Conservation (phyloP, 2,113 vertebrate species). For the Irena cyanogastra region DNA sequence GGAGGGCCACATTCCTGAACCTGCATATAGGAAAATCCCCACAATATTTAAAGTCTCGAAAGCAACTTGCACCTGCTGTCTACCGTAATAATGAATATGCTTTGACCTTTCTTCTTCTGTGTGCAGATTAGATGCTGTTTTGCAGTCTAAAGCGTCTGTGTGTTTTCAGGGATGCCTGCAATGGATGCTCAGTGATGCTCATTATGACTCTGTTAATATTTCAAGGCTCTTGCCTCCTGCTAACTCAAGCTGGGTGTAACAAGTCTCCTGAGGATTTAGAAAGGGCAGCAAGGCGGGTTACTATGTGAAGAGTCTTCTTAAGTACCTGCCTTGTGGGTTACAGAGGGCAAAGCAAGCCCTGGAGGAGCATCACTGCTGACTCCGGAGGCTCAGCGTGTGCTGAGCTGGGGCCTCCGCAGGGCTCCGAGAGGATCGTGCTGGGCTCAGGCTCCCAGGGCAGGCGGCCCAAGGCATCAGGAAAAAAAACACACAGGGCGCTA, state of each 20-base stretch:
- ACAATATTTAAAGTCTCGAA: rapidly evolving
- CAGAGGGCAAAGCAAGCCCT: neutral
- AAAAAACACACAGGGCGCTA: neutral
- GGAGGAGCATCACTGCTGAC: neutral
- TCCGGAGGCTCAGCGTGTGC: rapidly evolving
- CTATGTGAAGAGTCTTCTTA: rapidly evolving
- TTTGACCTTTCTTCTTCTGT: neutral
- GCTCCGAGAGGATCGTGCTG: neutral
- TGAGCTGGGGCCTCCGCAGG: rapidly evolving
- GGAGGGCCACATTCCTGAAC: neutral
- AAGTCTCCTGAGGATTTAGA: neutral
- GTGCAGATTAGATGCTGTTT: neutral
- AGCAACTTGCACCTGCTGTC: neutral
- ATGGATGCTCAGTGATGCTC: neutral
- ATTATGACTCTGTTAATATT: neutral
- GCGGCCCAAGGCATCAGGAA: rapidly evolving
- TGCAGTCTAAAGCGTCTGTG: too few species aligned
- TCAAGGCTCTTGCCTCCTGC: neutral
- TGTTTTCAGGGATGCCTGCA: neutral
- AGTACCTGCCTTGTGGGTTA: neutral
- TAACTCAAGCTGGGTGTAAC: neutral
- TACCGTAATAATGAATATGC: neutral
- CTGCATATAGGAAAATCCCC: neutral
- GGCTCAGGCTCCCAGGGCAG: neutral
- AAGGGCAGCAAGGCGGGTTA: neutral